phyloP scores from a whole-genome alignment of 1,140 invertebrate species.

The Andrena cerasifolii region DNA sequence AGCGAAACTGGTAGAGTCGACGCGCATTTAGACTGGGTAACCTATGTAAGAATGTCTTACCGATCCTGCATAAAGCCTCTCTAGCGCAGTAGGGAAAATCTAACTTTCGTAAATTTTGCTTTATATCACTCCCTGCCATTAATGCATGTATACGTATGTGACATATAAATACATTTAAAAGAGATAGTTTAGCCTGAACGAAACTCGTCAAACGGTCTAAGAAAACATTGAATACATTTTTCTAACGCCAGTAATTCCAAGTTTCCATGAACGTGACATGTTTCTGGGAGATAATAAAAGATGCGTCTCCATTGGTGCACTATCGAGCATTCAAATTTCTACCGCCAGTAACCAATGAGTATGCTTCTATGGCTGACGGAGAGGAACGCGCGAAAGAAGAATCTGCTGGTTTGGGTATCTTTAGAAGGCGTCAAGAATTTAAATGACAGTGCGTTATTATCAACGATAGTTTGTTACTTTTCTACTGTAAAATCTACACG shows the following conservation, averaged over 20 bases:
- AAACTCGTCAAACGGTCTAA: not conserved
- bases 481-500: too few species aligned
- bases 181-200: not conserved
- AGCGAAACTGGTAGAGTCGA: slow-evolving; percentile 18
- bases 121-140: slow-evolving; percentile 78
- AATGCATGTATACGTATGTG: not conserved
- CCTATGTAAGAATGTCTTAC: slow-evolving; percentile 74
- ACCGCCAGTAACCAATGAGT: not conserved
- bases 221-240: slow-evolving; percentile 3
- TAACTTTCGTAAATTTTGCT: slow-evolving; percentile 82
- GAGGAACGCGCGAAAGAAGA: too few species aligned
- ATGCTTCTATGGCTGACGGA: too few species aligned
- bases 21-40: slow-evolving; percentile 29
- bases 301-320: not conserved
- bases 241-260: not conserved
- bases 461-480: too few species aligned
- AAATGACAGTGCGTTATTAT: too few species aligned
- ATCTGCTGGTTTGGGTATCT: too few species aligned
- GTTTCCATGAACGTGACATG: slow-evolving; percentile 8
- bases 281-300: not conserved
- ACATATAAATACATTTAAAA: not conserved
- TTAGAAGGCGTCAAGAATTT: too few species aligned
- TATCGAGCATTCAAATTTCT: not conserved
- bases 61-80: slow-evolving; percentile 85
- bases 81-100: slow-evolving; percentile 86